These are phyloP conservation scores for Tiphia femorata DNA, from an alignment of 2,888 invertebrate species.

Conservation along the genomic window DNA sequence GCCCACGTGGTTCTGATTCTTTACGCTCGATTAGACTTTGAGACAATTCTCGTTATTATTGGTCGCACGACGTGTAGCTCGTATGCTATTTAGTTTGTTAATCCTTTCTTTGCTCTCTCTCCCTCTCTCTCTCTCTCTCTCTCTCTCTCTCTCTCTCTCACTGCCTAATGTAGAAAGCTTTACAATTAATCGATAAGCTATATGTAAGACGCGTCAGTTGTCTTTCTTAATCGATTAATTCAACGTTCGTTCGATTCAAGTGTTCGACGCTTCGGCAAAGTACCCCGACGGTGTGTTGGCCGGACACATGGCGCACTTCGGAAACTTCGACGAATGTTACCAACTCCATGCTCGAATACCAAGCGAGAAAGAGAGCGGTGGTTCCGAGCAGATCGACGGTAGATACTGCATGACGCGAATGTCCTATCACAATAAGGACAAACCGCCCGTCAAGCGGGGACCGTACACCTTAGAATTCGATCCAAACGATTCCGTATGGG, in stretches of 20 bases:
- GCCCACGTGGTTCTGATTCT: too few relatives aligned
- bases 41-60: too few relatives aligned
- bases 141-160: too few relatives aligned
- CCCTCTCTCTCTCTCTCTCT: too few relatives aligned
- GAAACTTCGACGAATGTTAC: conserved; percentile 6
- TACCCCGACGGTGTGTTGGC: conserved; percentile 9
- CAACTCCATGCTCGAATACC: background rate
- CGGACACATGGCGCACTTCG: conserved; percentile 5
- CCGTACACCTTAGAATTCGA: conserved; percentile 44
- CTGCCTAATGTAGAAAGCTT: too few relatives aligned
- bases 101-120: too few relatives aligned
- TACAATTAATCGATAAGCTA: too few relatives aligned
- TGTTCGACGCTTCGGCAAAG: conserved; percentile 9
- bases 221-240: conserved; percentile 55
- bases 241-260: conserved; percentile 37
- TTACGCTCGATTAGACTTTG: too few relatives aligned
- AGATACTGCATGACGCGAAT: conserved; percentile 54
- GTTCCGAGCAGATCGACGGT: conserved; percentile 35
- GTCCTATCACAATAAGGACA: conserved; percentile 40
- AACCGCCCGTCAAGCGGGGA: conserved; percentile 12
- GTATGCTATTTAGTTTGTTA: too few relatives aligned
- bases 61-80: too few relatives aligned
- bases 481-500: conserved; percentile 54
- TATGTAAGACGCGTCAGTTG: conserved; percentile 56
- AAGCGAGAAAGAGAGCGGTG: background rate